Evolutionary conservation across 2,888 invertebrate genomes (phyloP).

Genomic region (Drosophila peninsularis): DNA sequence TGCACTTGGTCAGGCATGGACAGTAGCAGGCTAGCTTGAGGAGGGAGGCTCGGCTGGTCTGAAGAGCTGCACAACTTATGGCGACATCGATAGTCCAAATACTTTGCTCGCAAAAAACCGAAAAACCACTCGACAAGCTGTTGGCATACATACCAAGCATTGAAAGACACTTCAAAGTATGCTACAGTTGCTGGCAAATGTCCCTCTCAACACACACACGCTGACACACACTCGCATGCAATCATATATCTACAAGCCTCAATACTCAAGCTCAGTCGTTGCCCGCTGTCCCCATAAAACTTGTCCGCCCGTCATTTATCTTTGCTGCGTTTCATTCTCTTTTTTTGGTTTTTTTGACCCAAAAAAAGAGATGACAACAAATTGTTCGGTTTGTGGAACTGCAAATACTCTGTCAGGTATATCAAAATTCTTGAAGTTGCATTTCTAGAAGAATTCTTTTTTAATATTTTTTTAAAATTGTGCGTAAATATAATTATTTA

Average conservation of each 20-base stretch:
- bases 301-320: constrained; percentile 72
- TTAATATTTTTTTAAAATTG: no score
- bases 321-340: constrained; percentile 39
- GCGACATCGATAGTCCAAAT: constrained; percentile 81
- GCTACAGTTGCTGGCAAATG: constrained; percentile 73
- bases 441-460: no score
- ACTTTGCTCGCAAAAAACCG: constrained; percentile 49
- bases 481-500: no score
- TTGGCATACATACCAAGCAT: constrained; percentile 75
- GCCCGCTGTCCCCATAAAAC: constrained; percentile 49
- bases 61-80: constrained; percentile 76
- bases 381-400: not conserved
- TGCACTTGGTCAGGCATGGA: constrained; percentile 76
- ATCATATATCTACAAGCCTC: constrained; percentile 17
- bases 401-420: constrained; percentile 5
- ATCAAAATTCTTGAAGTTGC: not conserved
- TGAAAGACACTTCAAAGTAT: constrained; percentile 76
- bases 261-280: constrained; percentile 36
- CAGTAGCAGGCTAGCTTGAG: constrained; percentile 32
- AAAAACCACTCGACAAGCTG: constrained; percentile 82
- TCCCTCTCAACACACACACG: constrained; percentile 36
- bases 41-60: constrained; percentile 37
- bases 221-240: constrained; percentile 5
- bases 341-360: constrained; percentile 26
- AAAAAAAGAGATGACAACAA: constrained; percentile 18